Percentiles rank a stretch among this genome's conserved stretches.
Conservation (phyloP, 2,113 vertebrate species). For the Hemicordylus capensis region DNA sequence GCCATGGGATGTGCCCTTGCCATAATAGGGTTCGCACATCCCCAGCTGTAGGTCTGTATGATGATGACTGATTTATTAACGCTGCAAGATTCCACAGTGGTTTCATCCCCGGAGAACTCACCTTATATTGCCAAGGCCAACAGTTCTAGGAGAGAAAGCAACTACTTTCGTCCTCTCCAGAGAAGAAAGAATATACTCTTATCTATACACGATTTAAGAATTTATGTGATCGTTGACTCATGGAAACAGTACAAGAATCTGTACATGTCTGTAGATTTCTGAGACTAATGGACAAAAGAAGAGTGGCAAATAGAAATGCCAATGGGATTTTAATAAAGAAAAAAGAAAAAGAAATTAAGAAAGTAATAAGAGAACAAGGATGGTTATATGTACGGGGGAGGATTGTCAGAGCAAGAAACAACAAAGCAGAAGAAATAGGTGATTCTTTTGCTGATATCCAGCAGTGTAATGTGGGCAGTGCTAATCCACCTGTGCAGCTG, state of each 20-base stretch:
- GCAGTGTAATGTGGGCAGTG: no score
- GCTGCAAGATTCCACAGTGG: conserved; percentile 1
- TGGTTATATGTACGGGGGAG: neutral
- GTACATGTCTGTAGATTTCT: neutral
- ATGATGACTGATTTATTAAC: conserved; percentile 33
- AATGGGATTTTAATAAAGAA: neutral
- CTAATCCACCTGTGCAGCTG: no score
- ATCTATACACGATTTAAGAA: neutral
- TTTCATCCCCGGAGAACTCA: conserved; percentile 11
- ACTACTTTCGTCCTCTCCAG: neutral
- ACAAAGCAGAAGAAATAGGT: neutral
- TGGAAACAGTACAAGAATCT: neutral
- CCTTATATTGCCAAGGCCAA: neutral
- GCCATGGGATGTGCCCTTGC: conserved; percentile 12
- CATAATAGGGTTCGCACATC: conserved; percentile 21
- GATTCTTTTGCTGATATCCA: no score
- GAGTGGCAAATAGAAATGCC: neutral
- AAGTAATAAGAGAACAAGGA: neutral
- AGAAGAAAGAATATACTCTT: neutral
- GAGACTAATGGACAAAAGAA: neutral
- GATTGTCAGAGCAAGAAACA: neutral
- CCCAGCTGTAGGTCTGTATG: conserved; percentile 11
- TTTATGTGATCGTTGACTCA: neutral
- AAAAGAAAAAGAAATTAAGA: neutral
- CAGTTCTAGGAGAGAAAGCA: neutral